Conservation (phyloP, 2,113 vertebrate species). For the Chunga burmeisteri region DNA sequence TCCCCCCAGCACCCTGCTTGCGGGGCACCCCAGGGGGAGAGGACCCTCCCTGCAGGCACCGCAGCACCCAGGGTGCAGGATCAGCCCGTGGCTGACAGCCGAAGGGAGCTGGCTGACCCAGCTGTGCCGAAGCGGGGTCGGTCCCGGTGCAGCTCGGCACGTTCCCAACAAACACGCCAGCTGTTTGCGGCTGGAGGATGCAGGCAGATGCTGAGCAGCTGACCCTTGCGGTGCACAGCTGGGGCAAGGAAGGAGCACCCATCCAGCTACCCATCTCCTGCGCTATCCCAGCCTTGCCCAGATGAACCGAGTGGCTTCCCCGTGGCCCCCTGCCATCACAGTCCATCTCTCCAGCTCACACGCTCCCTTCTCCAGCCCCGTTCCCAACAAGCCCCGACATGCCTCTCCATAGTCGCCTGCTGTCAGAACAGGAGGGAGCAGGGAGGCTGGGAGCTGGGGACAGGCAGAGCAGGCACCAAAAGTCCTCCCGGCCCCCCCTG, state of each 20-base stretch:
- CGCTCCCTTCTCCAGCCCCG: background rate
- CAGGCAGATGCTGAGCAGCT: background rate
- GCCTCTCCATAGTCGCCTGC: fast-evolving
- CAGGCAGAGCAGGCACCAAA: background rate
- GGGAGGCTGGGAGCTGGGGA: background rate
- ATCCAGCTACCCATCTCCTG: background rate
- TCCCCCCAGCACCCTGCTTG: background rate
- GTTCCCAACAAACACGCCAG: background rate
- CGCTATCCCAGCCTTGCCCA: background rate
- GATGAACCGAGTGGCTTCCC: background rate
- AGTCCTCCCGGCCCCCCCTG: background rate
- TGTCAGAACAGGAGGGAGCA: background rate
- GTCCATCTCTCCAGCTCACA: background rate
- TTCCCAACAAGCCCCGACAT: background rate
- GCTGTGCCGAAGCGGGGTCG: fast-evolving
- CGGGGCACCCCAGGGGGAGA: background rate
- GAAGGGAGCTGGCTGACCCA: background rate
- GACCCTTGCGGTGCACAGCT: background rate
- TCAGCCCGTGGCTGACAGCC: background rate
- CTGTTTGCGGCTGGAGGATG: background rate
- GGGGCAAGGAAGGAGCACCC: background rate
- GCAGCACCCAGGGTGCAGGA: background rate
- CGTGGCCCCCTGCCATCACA: fast-evolving
- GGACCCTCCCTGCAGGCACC: background rate
- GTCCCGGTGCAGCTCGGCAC: background rate